phyloP scores from a whole-genome alignment of 30 jellyfish, hydroid and myxozoan species.

The Aurelia sp. region DNA sequence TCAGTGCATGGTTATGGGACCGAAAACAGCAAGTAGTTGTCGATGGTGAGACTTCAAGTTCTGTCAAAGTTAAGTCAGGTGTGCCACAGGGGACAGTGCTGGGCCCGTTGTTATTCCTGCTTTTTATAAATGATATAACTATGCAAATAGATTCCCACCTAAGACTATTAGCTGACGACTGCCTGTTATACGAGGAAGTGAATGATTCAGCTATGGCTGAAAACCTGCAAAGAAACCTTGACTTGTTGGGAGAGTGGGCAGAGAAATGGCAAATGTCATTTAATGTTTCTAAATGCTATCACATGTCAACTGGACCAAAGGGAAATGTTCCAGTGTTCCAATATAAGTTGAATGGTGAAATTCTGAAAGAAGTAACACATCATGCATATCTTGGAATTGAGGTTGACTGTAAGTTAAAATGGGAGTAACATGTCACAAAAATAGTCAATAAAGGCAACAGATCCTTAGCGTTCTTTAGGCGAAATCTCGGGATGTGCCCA shows the following conservation, averaged over 20 bases:
- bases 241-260: conserved; percentile 68
- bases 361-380: too few relatives aligned
- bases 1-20: conserved; percentile 64
- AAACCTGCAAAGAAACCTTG: too few relatives aligned
- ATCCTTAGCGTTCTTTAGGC: conserved; percentile 46
- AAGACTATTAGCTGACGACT: too few relatives aligned
- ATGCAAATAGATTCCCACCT: too few relatives aligned
- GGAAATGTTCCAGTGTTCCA: conserved; percentile 60
- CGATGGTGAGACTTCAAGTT: conserved; percentile 58
- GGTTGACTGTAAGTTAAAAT: too few relatives aligned
- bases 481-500: conserved; percentile 75
- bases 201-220: too few relatives aligned
- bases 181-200: too few relatives aligned
- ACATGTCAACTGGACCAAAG: conserved; percentile 69
- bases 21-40: conserved; percentile 70
- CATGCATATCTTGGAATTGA: too few relatives aligned
- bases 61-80: conserved; percentile 70
- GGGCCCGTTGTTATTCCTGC: too few relatives aligned
- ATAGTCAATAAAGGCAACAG: conserved; percentile 60
- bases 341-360: conserved; percentile 66
- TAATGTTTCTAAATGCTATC: conserved; percentile 70
- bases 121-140: too few relatives aligned
- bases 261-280: conserved; percentile 69
- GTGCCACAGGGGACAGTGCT: conserved; percentile 65
- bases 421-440: too few relatives aligned